phyloP scores from a whole-genome alignment of 2,888 invertebrate species.

The Amblyteles armatorius region DNA sequence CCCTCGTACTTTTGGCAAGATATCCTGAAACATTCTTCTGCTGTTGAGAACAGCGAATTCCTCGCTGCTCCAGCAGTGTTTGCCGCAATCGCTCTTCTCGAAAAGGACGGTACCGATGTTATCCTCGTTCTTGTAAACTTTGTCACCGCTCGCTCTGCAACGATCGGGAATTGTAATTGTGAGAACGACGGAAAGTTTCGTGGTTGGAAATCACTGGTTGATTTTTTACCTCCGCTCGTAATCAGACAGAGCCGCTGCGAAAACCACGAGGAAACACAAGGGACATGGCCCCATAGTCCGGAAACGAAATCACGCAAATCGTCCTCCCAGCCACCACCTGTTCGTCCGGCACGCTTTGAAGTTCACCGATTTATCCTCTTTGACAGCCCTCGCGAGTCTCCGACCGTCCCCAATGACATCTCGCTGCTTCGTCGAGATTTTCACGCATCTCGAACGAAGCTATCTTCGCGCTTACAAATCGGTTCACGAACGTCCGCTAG shows the following conservation, averaged over 20 bases:
- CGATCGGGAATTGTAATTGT: neutral
- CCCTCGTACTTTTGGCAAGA: conserved; percentile 78
- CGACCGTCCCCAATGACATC: conserved; percentile 25
- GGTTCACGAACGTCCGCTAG: too few species aligned
- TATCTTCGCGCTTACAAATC: conserved; percentile 43
- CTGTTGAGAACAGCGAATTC: conserved; percentile 78
- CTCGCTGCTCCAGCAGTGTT: conserved; percentile 80
- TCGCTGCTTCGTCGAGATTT: conserved; percentile 39
- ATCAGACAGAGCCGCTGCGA: conserved; percentile 64
- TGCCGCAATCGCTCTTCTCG: conserved; percentile 74
- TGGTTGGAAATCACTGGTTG: conserved; percentile 37
- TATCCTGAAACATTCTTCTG: conserved; percentile 79
- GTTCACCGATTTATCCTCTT: conserved; percentile 40
- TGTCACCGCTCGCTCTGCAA: conserved; percentile 69
- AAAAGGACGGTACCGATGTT: conserved; percentile 81
- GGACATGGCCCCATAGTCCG: conserved; percentile 75
- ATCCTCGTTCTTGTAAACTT: conserved; percentile 68
- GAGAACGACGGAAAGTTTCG: neutral
- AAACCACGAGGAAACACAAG: conserved; percentile 70
- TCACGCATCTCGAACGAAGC: conserved; percentile 53
- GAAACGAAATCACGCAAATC: conserved; percentile 42
- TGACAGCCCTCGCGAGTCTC: conserved; percentile 51
- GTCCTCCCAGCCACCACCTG: conserved; percentile 18
- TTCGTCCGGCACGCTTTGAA: conserved; percentile 16
- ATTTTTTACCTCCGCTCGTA: conserved; percentile 50